Percentiles rank a stretch among this genome's conserved stretches.
These are phyloP conservation scores for Drosophila guanche DNA, from an alignment of 1,140 invertebrate genomes.

Conservation along the genomic window DNA sequence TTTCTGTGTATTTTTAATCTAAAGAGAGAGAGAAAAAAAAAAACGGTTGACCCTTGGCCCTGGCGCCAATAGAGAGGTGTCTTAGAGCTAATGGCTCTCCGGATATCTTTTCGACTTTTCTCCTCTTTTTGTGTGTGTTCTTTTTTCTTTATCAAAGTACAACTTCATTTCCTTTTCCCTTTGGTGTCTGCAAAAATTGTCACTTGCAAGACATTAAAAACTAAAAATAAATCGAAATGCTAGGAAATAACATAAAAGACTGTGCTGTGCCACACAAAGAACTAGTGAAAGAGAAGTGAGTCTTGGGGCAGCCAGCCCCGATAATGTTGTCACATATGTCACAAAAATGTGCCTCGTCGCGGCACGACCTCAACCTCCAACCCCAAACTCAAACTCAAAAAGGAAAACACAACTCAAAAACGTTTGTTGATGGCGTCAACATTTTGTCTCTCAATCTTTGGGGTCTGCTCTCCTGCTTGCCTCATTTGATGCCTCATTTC, in stretches of 20 bases:
- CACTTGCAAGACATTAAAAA: constrained; percentile 39
- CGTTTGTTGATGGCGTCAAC: constrained; percentile 37
- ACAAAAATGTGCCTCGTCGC: constrained; percentile 49
- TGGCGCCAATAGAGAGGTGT: constrained; percentile 65
- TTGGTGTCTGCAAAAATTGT: constrained; percentile 58
- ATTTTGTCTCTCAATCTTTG: constrained; percentile 30
- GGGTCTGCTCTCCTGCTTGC: constrained; percentile 9
- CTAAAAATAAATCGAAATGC: constrained; percentile 70
- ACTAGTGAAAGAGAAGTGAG: neutral
- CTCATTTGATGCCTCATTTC: constrained; percentile 69
- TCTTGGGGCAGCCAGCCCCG: constrained; percentile 20
- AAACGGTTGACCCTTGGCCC: constrained; percentile 54
- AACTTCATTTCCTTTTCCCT: constrained; percentile 60
- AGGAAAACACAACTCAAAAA: constrained; percentile 4
- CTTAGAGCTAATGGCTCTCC: constrained; percentile 54
- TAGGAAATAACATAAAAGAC: constrained; percentile 60
- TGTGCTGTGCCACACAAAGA: neutral
- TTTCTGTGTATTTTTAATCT: constrained; percentile 22
- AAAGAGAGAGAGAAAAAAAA: neutral
- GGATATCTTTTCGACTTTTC: neutral
- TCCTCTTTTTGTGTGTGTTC: neutral
- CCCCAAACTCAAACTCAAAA: neutral
- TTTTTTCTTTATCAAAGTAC: constrained; percentile 38
- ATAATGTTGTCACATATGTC: constrained; percentile 74
- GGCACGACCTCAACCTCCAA: constrained; percentile 17